Conservation (phyloP, 1,140 invertebrate genomes). For the Heliconius eleuchia region DNA sequence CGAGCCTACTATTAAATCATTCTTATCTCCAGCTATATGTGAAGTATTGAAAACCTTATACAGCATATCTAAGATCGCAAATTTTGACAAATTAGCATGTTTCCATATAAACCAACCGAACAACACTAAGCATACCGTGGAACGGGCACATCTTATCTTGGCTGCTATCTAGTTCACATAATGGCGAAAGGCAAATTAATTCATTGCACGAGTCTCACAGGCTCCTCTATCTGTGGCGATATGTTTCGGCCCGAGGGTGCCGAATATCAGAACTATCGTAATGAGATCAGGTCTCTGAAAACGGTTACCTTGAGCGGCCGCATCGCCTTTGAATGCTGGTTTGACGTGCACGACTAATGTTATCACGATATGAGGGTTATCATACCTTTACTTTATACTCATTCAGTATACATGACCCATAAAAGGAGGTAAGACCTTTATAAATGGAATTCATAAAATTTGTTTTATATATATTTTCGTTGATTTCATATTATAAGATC, state of each 20-base stretch:
- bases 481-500: background rate
- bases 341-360: slow-evolving; percentile 41
- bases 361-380: slow-evolving; percentile 53
- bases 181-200: slow-evolving; percentile 67
- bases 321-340: slow-evolving; percentile 35
- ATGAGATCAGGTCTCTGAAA: slow-evolving; percentile 67
- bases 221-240: slow-evolving; percentile 53
- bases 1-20: slow-evolving; percentile 44
- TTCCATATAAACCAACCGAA: slow-evolving; percentile 45
- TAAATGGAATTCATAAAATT: background rate
- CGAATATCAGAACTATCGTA: slow-evolving; percentile 69
- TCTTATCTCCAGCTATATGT: slow-evolving; percentile 40
- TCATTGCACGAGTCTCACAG: slow-evolving; percentile 60
- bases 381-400: background rate
- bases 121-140: slow-evolving; percentile 32
- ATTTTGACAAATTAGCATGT: slow-evolving; percentile 52
- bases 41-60: slow-evolving; percentile 42
- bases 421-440: too few relatives aligned
- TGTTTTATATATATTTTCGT: background rate
- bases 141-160: slow-evolving; percentile 55
- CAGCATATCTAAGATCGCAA: slow-evolving; percentile 42
- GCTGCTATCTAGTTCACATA: slow-evolving; percentile 69
- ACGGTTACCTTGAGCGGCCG: slow-evolving; percentile 49
- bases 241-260: slow-evolving; percentile 55
- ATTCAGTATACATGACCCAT: background rate